A percentile compares a stretch with the other conserved stretches of the same genome.
These are phyloP conservation scores for Callipepla californica DNA, from an alignment of 2,113 vertebrate species.

Conservation along the genomic window DNA sequence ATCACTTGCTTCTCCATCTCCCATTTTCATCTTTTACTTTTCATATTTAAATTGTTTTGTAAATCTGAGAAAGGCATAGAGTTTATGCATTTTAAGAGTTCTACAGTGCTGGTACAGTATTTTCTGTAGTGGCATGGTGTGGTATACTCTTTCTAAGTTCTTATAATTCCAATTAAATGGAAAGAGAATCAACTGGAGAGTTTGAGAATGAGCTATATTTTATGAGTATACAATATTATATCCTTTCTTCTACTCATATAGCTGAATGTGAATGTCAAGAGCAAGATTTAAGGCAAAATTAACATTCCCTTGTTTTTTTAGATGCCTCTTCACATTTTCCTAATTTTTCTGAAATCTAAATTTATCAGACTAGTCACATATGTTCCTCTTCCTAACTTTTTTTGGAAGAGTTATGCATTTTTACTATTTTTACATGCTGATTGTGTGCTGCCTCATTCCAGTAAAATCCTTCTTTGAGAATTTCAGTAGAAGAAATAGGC, in stretches of 20 bases:
- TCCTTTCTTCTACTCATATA: not conserved
- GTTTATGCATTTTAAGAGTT: not conserved
- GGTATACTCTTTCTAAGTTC: not conserved
- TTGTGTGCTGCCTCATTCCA: not conserved
- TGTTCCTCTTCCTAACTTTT: not conserved
- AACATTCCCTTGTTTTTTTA: not conserved
- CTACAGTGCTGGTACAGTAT: not conserved
- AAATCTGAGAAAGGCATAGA: not conserved
- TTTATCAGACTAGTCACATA: not conserved
- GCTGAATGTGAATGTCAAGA: not conserved
- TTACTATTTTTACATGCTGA: not conserved
- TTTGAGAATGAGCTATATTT: not conserved
- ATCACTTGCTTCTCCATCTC: not conserved
- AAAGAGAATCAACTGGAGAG: not conserved
- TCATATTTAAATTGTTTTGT: not conserved
- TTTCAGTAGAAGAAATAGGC: constrained; percentile 53
- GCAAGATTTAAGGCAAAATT: not conserved
- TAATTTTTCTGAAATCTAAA: not conserved
- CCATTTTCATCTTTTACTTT: not conserved
- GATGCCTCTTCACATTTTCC: not conserved
- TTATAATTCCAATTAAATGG: not conserved
- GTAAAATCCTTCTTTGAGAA: not conserved
- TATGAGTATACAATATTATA: not conserved
- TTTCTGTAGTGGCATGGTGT: not conserved
- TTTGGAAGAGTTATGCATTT: not conserved